Evolutionary conservation across 2,113 vertebrate genomes (phyloP).

Genomic region (Abramis brama): DNA sequence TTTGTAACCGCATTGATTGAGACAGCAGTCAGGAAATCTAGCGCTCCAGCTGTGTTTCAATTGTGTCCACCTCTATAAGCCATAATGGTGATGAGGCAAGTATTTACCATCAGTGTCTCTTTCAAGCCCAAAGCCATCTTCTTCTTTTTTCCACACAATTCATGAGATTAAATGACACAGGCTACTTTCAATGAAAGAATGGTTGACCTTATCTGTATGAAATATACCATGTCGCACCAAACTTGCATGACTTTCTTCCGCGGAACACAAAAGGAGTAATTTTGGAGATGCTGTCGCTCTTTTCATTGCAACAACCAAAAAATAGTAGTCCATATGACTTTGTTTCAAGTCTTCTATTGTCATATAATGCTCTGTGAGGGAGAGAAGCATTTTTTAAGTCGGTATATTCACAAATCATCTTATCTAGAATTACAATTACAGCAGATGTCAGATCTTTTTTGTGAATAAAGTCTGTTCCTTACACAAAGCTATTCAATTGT

Average conservation of each 20-base stretch:
- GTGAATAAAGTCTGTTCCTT: too few species aligned
- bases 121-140: conserved; percentile 9
- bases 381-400: too few species aligned
- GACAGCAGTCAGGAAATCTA: conserved; percentile 23
- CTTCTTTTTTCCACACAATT: conserved; percentile 8
- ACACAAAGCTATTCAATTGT: too few species aligned
- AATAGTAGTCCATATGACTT: not conserved
- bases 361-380: too few species aligned
- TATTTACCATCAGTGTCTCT: conserved; percentile 7
- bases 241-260: not conserved
- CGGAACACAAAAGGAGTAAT: not conserved
- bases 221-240: not conserved
- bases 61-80: conserved; percentile 19
- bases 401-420: too few species aligned
- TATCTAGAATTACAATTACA: too few species aligned
- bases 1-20: conserved; percentile 34
- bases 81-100: conserved; percentile 31
- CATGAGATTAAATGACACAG: not conserved
- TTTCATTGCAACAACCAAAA: not conserved
- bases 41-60: conserved; percentile 13
- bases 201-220: not conserved
- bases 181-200: not conserved
- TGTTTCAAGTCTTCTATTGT: not conserved
- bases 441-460: too few species aligned
- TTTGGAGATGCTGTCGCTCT: not conserved